Conservation (phyloP, 2,797 vertebrate genomes). For the Phyllotis vaccarum region DNA sequence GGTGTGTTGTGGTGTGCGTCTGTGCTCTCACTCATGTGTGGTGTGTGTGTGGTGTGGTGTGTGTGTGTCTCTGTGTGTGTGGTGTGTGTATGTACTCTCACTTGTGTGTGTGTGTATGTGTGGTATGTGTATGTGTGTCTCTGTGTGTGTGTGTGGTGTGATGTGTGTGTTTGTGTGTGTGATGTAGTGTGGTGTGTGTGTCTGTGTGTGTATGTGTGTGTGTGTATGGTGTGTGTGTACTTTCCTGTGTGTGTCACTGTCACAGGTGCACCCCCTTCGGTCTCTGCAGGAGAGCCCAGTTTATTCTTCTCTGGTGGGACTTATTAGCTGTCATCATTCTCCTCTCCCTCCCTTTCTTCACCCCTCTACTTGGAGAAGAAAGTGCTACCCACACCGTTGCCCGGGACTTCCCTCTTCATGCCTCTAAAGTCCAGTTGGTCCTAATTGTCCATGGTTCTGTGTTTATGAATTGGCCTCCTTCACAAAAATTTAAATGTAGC, state of each 20-base stretch:
- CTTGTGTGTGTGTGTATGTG: no score
- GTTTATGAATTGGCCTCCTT: background rate
- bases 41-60: no score
- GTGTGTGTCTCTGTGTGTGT: background rate
- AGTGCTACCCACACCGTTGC: background rate
- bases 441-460: background rate
- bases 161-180: no score
- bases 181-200: no score
- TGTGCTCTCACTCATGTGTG: no score
- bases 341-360: background rate
- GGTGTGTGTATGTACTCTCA: background rate
- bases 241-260: background rate
- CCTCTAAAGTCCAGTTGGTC: background rate
- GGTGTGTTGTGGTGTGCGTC: no score
- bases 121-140: rapidly evolving
- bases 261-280: rapidly evolving
- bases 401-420: background rate
- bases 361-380: background rate
- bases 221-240: no score
- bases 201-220: no score
- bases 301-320: background rate
- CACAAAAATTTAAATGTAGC: background rate
- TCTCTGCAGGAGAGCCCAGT: background rate
- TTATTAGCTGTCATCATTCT: background rate
- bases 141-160: no score